phyloP scores from a whole-genome alignment of 2,113 vertebrate species.

The Actenoides lindsayi region DNA sequence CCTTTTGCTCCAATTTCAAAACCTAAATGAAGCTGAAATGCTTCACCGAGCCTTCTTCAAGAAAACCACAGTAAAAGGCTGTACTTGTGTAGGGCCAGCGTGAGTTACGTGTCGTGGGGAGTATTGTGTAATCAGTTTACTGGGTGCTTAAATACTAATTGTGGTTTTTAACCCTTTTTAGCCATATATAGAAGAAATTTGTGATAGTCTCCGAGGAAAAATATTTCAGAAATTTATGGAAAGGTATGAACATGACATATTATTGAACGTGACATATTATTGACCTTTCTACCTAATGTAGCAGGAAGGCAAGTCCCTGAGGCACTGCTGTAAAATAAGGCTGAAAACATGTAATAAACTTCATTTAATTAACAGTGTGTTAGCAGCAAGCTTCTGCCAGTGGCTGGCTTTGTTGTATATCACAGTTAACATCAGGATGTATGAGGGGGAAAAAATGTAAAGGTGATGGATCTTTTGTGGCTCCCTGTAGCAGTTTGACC shows the following conservation, averaged over 20 bases:
- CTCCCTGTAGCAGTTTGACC: neutral
- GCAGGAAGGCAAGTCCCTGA: neutral
- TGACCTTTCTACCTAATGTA: neutral
- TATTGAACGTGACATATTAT: neutral
- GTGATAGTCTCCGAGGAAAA: conserved; percentile 92
- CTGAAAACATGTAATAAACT: neutral
- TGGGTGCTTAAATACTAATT: neutral
- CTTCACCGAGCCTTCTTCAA: neutral
- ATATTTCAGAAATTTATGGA: conserved; percentile 97
- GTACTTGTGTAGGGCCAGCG: rapidly evolving
- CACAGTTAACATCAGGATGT: neutral
- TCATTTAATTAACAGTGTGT: neutral
- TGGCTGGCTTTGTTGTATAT: neutral
- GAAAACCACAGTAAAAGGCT: neutral
- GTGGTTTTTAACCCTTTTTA: conserved; percentile 39
- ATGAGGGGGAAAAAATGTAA: neutral
- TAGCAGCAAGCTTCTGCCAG: neutral
- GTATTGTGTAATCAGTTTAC: neutral
- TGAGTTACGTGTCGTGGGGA: rapidly evolving
- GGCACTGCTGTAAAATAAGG: neutral
- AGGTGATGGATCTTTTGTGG: neutral
- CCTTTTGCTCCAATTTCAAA: neutral
- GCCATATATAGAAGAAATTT: conserved; percentile 98
- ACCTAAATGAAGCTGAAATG: neutral
- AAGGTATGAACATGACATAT: conserved; percentile 78